Evolutionary conservation across 1,140 invertebrate genomes (phyloP).

Genomic region (Papilio helenus): DNA sequence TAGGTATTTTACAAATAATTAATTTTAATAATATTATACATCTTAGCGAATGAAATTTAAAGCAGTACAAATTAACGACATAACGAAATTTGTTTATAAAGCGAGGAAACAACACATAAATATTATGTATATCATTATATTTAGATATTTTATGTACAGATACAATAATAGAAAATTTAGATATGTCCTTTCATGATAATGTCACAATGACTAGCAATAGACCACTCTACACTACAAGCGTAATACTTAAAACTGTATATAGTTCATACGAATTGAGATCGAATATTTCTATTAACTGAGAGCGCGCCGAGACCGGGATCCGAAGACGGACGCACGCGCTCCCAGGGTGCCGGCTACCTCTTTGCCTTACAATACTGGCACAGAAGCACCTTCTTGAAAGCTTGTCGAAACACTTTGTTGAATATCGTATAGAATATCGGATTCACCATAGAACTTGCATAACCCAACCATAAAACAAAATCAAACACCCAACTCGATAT

Average conservation of each 20-base stretch:
- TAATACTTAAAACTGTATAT: slow-evolving; percentile 59
- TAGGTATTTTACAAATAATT: slow-evolving; percentile 9
- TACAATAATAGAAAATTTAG: slow-evolving; percentile 18
- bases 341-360: slow-evolving; percentile 84
- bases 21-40: not conserved
- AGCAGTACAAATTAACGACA: too few relatives aligned
- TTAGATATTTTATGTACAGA: slow-evolving; percentile 3
- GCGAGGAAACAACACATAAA: not conserved
- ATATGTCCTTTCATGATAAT: slow-evolving; percentile 43
- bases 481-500: slow-evolving; percentile 92
- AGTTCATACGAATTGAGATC: slow-evolving; percentile 75
- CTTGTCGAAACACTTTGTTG: slow-evolving; percentile 95
- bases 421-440: slow-evolving; percentile 98
- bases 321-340: slow-evolving; percentile 76
- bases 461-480: slow-evolving; percentile 95
- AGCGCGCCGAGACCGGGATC: slow-evolving; percentile 75
- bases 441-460: slow-evolving; percentile 96
- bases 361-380: slow-evolving; percentile 87
- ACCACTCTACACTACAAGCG: slow-evolving; percentile 47
- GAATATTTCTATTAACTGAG: slow-evolving; percentile 74
- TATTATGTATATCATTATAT: too few relatives aligned
- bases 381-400: slow-evolving; percentile 94
- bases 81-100: too few relatives aligned
- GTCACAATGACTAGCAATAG: slow-evolving; percentile 30
- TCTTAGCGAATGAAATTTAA: not conserved